phyloP scores from a whole-genome alignment of 2,113 vertebrate genomes.

The Clarias batrachus region DNA sequence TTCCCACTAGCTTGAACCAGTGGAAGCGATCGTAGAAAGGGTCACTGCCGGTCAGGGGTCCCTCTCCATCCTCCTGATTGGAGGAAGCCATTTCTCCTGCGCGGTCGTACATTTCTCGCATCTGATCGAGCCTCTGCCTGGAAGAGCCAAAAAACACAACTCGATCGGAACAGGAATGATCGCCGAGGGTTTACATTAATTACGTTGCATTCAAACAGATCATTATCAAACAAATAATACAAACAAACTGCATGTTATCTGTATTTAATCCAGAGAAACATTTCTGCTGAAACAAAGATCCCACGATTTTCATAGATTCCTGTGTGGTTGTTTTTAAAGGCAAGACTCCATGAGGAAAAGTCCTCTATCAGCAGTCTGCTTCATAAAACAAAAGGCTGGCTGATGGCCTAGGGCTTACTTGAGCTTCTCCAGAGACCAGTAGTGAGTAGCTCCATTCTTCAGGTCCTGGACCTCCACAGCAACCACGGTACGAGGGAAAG shows the following conservation, averaged over 20 bases:
- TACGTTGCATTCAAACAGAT: neutral
- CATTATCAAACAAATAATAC: neutral
- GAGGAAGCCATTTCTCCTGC: constrained; percentile 89
- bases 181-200: neutral
- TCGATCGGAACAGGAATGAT: constrained; percentile 31
- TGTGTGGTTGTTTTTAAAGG: neutral
- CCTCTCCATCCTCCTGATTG: constrained; percentile 81
- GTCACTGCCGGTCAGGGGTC: constrained; percentile 85
- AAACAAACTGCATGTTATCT: neutral
- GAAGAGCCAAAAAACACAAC: constrained; percentile 10
- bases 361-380: neutral
- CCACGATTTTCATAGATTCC: neutral
- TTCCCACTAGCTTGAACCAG: constrained; percentile 98
- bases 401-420: constrained; percentile 72
- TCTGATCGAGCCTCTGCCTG: constrained; percentile 92
- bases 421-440: constrained; percentile 97
- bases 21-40: constrained; percentile 98
- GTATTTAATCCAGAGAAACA: neutral
- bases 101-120: constrained; percentile 97
- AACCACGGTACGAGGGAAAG: constrained; percentile 92
- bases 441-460: constrained; percentile 95
- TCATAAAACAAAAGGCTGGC: neutral
- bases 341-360: neutral
- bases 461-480: constrained; percentile 96
- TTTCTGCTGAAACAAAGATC: neutral